phyloP scores from a whole-genome alignment of 2,113 vertebrate genomes.

The Perognathus longimembris region DNA sequence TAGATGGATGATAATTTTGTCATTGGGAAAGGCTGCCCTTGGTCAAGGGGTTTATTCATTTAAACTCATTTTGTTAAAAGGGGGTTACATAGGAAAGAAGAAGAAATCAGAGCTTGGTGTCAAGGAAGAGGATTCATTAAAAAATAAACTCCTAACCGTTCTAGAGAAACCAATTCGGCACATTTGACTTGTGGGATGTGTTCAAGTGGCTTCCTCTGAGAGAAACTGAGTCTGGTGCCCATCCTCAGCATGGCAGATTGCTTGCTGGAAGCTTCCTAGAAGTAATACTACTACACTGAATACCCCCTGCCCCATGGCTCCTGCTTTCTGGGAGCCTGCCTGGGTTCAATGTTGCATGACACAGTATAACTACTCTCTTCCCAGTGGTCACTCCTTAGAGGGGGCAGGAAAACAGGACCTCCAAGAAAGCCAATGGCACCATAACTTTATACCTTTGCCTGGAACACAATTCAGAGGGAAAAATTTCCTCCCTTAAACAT shows the following conservation, averaged over 20 bases:
- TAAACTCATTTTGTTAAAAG: not conserved
- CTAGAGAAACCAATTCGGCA: constrained; percentile 30
- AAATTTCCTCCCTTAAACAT: constrained; percentile 32
- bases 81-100: not conserved
- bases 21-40: not conserved
- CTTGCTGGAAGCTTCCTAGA: not conserved
- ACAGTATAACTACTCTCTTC: not conserved
- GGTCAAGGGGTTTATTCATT: constrained; percentile 31
- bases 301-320: accelerated
- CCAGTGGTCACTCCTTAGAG: not conserved
- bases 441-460: not conserved
- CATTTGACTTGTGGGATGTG: not conserved
- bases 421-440: not conserved
- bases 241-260: not conserved
- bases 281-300: not conserved
- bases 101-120: constrained; percentile 37
- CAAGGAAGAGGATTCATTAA: not conserved
- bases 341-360: not conserved
- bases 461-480: not conserved
- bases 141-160: not conserved
- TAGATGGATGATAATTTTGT: not conserved
- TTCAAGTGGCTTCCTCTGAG: not conserved
- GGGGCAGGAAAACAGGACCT: not conserved
- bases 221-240: not conserved
- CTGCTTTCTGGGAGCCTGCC: not conserved